A percentile compares a stretch with the other conserved stretches of the same genome.
These are phyloP conservation scores for Cephus cinctus DNA, from an alignment of 1,140 invertebrate species.

Conservation along the genomic window DNA sequence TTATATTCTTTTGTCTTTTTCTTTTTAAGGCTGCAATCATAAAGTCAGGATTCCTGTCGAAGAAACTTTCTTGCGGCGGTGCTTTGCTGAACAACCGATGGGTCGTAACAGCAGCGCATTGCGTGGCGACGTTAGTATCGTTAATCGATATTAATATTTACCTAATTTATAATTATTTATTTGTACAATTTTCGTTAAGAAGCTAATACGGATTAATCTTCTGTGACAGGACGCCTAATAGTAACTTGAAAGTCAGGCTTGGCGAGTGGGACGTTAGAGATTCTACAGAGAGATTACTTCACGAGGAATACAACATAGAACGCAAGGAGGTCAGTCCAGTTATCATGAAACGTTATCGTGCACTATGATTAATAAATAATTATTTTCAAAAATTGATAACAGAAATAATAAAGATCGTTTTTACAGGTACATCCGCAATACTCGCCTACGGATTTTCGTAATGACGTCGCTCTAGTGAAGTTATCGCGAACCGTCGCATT, in stretches of 20 bases:
- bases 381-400: neutral
- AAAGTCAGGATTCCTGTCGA: slow-evolving; percentile 85
- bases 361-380: neutral
- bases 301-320: slow-evolving; percentile 87
- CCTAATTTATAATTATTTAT: slow-evolving; percentile 2
- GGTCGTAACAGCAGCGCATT: slow-evolving; percentile 88
- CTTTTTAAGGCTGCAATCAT: slow-evolving; percentile 76
- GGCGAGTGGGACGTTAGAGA: slow-evolving; percentile 91
- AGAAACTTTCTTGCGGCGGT: slow-evolving; percentile 88
- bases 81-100: slow-evolving; percentile 86
- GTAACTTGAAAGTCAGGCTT: slow-evolving; percentile 80
- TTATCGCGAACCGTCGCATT: slow-evolving; percentile 76
- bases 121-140: slow-evolving; percentile 79
- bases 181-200: neutral
- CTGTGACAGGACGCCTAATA: slow-evolving; percentile 71
- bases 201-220: slow-evolving; percentile 15
- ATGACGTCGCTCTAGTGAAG: slow-evolving; percentile 85
- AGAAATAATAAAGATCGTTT: slow-evolving; percentile 9
- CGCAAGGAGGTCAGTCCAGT: slow-evolving; percentile 71
- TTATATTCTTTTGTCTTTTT: slow-evolving; percentile 4
- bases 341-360: too few species aligned
- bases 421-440: slow-evolving; percentile 77
- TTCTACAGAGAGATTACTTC: slow-evolving; percentile 74
- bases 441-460: slow-evolving; percentile 83
- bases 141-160: too few species aligned